Base-by-base conservation (phyloP, 1,140 invertebrate species). In the Aphaenogaster rudis region DNA sequence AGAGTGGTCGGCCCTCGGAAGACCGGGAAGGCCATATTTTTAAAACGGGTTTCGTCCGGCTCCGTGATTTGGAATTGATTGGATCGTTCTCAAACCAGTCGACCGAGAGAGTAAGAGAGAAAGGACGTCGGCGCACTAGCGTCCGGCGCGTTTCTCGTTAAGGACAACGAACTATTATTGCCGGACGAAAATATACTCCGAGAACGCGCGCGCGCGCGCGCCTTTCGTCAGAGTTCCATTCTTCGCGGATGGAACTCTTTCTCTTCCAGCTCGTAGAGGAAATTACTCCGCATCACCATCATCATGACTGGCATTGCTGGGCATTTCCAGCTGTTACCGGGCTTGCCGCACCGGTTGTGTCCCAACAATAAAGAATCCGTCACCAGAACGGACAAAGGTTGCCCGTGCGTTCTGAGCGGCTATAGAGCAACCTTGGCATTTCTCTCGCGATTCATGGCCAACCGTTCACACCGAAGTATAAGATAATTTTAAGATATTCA, bases 121-220 rank as follows among this genome's bases (percentile, higher is more conserved):
- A 8, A 57, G 11, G n/a, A 42, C 9, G 17, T 8, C 15, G 9
- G 17, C 8, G 42, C 8, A 21, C 42, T 17, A 52, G 50, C 17
- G 5, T 42, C 28, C 21, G 52, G 21, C 5, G 28, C 17, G 15
- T 72, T 45, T 72, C n/a, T 42, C 48, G 48, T 80, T 59, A 72
- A 59, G 79, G 13, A 82, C 42, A 36, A 82, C 39, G 66, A 82
- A 50, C 21, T 82, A 59, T 81, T 28, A 57, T 54, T 81, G 54
- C 57, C 28, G 17, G 52, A 82, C 28, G 11, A 74, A 82, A 82
- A 82, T 82, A 82, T 13, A 82, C 52, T 48, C 17, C 1, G n/a
- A 33, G n/a, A 21, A 67, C 0, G 4, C 28, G 28, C 6, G 36
- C 3, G 36, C 3, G 17, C 21, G n/a, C n/a, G 57, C n/a, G n/a